These are phyloP conservation scores for Gallinago media DNA, from an alignment of 2,113 vertebrate genomes.

Conservation along the genomic window DNA sequence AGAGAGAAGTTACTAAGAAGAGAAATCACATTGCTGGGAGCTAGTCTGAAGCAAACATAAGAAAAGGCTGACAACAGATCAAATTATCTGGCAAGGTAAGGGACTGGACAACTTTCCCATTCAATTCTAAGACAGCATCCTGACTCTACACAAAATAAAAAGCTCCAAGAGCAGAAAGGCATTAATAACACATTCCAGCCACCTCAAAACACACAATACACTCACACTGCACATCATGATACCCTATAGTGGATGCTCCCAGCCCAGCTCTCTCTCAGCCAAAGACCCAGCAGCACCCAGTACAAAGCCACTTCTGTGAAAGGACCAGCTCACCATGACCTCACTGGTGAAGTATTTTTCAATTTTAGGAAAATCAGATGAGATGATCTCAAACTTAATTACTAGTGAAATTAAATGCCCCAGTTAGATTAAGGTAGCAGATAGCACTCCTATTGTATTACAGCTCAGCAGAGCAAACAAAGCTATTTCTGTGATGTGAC, in stretches of 20 bases:
- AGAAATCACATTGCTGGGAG: background rate
- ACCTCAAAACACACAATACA: background rate
- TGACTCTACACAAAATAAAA: background rate
- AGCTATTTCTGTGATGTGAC: background rate
- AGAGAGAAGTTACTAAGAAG: background rate
- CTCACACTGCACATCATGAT: background rate
- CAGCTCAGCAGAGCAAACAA: slow-evolving; percentile 15
- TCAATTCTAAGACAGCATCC: background rate
- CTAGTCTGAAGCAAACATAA: background rate
- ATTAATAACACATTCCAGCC: background rate
- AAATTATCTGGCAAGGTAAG: background rate
- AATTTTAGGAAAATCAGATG: slow-evolving; percentile 48
- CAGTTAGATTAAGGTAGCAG: slow-evolving; percentile 17
- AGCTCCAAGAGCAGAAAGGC: background rate
- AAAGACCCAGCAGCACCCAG: background rate
- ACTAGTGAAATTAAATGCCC: slow-evolving; percentile 57
- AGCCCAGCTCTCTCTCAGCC: background rate
- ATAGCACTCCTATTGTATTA: slow-evolving; percentile 59
- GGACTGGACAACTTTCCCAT: background rate
- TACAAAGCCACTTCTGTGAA: slow-evolving; percentile 23
- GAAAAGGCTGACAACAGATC: background rate
- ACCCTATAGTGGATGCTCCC: background rate
- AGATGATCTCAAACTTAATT: slow-evolving; percentile 59
- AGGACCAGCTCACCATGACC: slow-evolving; percentile 20
- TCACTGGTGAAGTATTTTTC: slow-evolving; percentile 53